Evolutionary conservation across 2,888 invertebrate species (phyloP).

Genomic region (Anoplius nigerrimus): DNA sequence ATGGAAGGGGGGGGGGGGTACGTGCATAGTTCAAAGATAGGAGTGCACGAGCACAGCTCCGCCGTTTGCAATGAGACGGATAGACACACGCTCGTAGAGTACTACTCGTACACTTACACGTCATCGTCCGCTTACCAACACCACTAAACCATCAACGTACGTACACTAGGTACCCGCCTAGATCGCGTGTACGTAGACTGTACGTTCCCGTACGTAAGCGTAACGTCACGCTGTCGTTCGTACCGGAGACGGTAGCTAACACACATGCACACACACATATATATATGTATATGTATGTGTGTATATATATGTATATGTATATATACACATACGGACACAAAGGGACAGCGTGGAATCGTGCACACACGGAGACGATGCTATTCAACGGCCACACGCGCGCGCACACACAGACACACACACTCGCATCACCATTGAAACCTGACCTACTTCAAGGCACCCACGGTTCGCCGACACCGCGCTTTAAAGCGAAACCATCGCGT

Average conservation of each 20-base stretch:
- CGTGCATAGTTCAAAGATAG: constrained; percentile 44
- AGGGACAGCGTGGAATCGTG: too few relatives aligned
- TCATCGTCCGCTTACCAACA: background rate
- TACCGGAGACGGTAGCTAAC: too few relatives aligned
- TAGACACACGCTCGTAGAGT: too few relatives aligned
- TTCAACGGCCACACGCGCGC: too few relatives aligned
- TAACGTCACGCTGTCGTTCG: too few relatives aligned
- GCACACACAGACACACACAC: constrained; percentile 22
- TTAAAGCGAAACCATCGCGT: too few relatives aligned
- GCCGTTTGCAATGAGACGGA: too few relatives aligned
- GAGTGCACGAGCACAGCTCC: background rate
- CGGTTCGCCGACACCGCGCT: constrained; percentile 9
- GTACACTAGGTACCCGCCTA: too few relatives aligned
- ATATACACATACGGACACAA: background rate
- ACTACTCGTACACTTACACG: background rate
- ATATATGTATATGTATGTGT: background rate
- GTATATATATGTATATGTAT: background rate
- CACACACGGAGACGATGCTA: background rate
- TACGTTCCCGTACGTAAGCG: too few relatives aligned
- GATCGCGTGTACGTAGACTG: too few relatives aligned
- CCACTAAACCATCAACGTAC: too few relatives aligned
- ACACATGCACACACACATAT: constrained; percentile 1
- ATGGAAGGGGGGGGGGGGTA: constrained; percentile 24
- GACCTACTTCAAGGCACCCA: constrained; percentile 58
- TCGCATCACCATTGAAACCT: constrained; percentile 55